phyloP scores from a whole-genome alignment of 2,113 vertebrate genomes.

The Heterotilapia buettikoferi region DNA sequence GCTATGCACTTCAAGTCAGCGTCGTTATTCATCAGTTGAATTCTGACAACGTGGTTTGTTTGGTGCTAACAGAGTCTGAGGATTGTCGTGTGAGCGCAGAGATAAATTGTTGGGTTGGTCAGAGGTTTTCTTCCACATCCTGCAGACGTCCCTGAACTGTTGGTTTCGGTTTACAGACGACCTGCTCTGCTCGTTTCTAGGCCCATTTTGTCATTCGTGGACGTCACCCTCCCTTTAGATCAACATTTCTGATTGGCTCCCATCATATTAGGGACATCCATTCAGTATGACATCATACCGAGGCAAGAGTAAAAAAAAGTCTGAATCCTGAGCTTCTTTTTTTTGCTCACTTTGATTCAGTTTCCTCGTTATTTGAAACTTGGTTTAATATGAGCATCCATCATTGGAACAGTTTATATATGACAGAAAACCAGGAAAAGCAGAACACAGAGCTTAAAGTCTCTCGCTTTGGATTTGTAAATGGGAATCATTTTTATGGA shows the following conservation, averaged over 20 bases:
- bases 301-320: background rate
- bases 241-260: background rate
- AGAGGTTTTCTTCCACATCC: background rate
- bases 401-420: background rate
- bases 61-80: background rate
- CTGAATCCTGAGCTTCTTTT: background rate
- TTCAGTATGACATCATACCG: background rate
- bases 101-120: background rate
- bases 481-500: background rate
- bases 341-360: rapidly evolving
- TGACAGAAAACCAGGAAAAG: background rate
- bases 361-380: background rate
- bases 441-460: background rate
- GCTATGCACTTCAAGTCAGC: background rate
- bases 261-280: background rate
- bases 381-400: background rate
- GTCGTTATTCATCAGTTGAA: background rate
- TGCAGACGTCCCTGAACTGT: background rate
- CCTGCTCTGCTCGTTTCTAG: background rate
- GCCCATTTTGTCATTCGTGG: background rate
- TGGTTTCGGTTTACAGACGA: background rate
- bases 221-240: rapidly evolving
- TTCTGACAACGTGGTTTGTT: background rate
- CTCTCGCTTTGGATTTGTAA: background rate
- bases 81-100: background rate